phyloP scores from a whole-genome alignment of 2,113 vertebrate genomes.

The Chaetodon auriga region DNA sequence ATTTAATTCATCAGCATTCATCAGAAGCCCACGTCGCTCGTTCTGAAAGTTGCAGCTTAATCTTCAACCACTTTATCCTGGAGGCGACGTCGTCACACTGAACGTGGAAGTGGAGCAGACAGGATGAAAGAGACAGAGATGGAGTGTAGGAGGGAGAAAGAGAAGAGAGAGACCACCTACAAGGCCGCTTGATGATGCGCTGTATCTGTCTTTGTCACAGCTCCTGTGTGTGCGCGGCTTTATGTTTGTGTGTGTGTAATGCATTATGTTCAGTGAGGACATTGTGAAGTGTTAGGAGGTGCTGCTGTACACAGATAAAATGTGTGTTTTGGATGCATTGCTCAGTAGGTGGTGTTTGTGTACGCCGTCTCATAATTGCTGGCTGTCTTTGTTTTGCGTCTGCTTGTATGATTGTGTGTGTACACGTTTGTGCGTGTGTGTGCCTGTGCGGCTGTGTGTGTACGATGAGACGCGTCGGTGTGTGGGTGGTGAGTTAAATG shows the following conservation, averaged over 20 bases:
- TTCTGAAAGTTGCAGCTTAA: constrained; percentile 63
- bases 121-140: constrained; percentile 60
- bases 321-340: constrained; percentile 71
- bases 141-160: constrained; percentile 52
- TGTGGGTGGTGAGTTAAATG: constrained; percentile 72
- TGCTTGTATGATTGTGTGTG: constrained; percentile 37
- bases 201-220: constrained; percentile 65
- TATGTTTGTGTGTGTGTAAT: constrained; percentile 41
- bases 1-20: constrained; percentile 54
- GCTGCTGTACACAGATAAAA: constrained; percentile 75
- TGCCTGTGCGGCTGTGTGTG: constrained; percentile 18
- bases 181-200: constrained; percentile 61
- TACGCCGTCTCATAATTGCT: constrained; percentile 71
- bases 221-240: constrained; percentile 19
- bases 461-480: constrained; percentile 21
- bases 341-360: constrained; percentile 78
- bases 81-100: constrained; percentile 58
- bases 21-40: constrained; percentile 37
- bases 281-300: constrained; percentile 63
- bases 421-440: constrained; percentile 13
- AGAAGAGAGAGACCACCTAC: constrained; percentile 74
- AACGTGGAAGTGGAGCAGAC: constrained; percentile 64
- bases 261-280: constrained; percentile 61
- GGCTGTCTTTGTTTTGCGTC: constrained; percentile 73
- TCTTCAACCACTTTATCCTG: constrained; percentile 63